These are phyloP conservation scores for Chaenogobius annularis DNA, from an alignment of 2,113 vertebrate species.

Conservation along the genomic window DNA sequence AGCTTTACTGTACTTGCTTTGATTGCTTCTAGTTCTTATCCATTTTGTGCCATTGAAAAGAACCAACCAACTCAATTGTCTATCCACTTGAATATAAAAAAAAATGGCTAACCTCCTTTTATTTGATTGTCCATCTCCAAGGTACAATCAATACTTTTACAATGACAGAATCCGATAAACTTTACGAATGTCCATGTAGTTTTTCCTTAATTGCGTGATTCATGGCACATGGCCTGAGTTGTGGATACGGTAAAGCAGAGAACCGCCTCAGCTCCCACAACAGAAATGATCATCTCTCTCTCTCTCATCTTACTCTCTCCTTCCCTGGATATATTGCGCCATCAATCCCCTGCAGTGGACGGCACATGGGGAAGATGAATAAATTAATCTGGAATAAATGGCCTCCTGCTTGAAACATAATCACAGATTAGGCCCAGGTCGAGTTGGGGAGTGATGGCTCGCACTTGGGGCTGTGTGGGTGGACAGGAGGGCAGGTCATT, in stretches of 20 bases:
- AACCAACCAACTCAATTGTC: not conserved
- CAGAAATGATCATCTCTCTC: slow-evolving; percentile 39
- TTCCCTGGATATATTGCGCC: slow-evolving; percentile 58
- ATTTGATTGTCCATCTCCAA: slow-evolving; percentile 43
- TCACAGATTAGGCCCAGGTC: slow-evolving; percentile 62
- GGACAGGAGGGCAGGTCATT: slow-evolving; percentile 8
- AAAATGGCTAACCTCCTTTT: slow-evolving; percentile 31
- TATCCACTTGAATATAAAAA: not conserved
- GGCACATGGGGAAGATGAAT: slow-evolving; percentile 61
- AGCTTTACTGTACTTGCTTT: not conserved
- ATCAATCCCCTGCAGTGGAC: slow-evolving; percentile 61
- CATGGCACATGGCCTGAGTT: slow-evolving; percentile 37
- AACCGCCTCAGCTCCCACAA: slow-evolving; percentile 5
- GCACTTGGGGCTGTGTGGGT: slow-evolving; percentile 8
- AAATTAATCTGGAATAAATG: slow-evolving; percentile 74
- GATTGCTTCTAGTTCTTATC: not conserved
- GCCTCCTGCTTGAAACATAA: slow-evolving; percentile 67
- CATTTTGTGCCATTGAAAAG: not conserved
- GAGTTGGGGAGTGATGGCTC: slow-evolving; percentile 43
- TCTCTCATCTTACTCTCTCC: slow-evolving; percentile 28
- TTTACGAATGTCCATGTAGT: slow-evolving; percentile 14
- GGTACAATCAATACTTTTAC: slow-evolving; percentile 37
- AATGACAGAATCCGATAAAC: slow-evolving; percentile 36
- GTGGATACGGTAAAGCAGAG: slow-evolving; percentile 11
- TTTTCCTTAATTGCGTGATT: slow-evolving; percentile 57